Conservation (phyloP, 1,140 invertebrate genomes). For the Cotesia typhae region DNA sequence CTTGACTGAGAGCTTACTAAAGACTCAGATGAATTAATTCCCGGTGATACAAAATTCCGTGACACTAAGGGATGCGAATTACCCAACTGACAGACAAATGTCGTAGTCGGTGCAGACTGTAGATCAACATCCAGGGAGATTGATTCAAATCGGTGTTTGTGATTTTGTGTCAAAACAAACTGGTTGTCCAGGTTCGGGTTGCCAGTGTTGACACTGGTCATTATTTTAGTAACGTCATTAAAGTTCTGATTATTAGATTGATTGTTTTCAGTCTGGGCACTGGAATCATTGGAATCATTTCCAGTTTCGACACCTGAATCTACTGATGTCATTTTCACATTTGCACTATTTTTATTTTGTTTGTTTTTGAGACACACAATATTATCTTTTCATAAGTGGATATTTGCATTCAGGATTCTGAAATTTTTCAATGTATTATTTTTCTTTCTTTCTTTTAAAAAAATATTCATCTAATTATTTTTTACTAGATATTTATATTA, state of each 20-base stretch:
- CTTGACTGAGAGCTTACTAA: too few relatives aligned
- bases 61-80: background rate
- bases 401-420: too few relatives aligned
- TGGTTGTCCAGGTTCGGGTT: background rate
- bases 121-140: background rate
- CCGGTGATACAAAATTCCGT: background rate
- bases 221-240: background rate
- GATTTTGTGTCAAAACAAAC: background rate
- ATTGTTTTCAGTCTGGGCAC: conserved; percentile 48
- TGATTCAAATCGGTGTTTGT: background rate
- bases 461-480: too few relatives aligned
- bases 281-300: conserved; percentile 71
- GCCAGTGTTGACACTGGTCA: background rate
- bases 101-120: background rate
- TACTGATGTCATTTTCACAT: conserved; percentile 55
- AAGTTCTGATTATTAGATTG: background rate
- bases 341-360: background rate
- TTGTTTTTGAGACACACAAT: background rate
- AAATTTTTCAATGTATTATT: too few relatives aligned
- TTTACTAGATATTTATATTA: background rate
- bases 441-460: too few relatives aligned
- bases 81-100: background rate
- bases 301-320: conserved; percentile 75
- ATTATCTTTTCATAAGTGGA: background rate
- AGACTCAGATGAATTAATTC: too few relatives aligned